A percentile compares a stretch with the other conserved stretches of the same genome.
Evolutionary conservation across 2,797 vertebrate genomes (phyloP).

Genomic region (Prionace glauca): DNA sequence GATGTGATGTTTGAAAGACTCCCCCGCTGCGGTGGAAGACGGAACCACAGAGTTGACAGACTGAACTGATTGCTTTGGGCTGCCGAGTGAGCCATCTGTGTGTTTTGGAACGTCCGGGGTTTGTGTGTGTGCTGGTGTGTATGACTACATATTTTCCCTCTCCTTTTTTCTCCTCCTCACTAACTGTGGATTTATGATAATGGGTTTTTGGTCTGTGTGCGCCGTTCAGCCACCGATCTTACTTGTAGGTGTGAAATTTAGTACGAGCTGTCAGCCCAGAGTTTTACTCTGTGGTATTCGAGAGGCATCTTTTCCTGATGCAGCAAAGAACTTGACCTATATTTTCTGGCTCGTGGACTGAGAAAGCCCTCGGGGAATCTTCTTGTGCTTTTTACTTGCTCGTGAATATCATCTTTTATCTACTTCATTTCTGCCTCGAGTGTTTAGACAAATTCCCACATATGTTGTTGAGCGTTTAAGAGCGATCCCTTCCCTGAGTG

Average conservation of each 20-base stretch:
- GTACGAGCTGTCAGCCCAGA: not conserved
- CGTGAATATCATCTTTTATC: not conserved
- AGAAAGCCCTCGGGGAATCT: not conserved
- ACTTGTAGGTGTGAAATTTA: too few relatives aligned
- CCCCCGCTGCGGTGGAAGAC: not conserved
- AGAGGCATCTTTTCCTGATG: not conserved
- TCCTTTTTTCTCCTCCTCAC: not conserved
- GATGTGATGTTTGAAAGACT: not conserved
- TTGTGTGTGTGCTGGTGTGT: not conserved
- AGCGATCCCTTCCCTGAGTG: not conserved
- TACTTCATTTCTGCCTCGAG: not conserved
- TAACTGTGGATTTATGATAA: not conserved
- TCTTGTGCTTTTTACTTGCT: not conserved
- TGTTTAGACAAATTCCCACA: slow-evolving; percentile 4
- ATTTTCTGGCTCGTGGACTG: not conserved
- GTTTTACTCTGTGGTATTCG: not conserved
- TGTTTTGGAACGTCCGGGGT: not conserved
- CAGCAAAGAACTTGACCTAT: not conserved
- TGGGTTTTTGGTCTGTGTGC: not conserved
- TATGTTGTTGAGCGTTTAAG: too few relatives aligned
- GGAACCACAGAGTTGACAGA: not conserved
- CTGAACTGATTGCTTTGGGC: not conserved
- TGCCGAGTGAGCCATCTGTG: not conserved
- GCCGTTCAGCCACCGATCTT: not conserved
- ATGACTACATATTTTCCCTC: not conserved